These are phyloP conservation scores for Teleogryllus occipitalis DNA, from an alignment of 1,140 invertebrate species.

Conservation along the genomic window DNA sequence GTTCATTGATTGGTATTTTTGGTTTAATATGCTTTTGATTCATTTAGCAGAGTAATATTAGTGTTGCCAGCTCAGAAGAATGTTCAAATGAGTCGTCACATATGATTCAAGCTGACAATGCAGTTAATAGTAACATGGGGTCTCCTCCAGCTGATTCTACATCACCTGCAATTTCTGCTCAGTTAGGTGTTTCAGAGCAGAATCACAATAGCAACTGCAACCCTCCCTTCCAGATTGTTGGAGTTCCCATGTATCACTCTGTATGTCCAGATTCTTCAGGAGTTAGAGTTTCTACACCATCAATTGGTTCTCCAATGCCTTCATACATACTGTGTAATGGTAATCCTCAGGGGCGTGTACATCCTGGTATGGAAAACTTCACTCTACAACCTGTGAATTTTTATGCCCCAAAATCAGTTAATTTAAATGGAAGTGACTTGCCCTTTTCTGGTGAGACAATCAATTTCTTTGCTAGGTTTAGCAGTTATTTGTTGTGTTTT, in stretches of 20 bases:
- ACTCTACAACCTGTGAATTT: slow-evolving; percentile 34
- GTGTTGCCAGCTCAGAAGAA: not conserved
- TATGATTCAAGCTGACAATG: not conserved
- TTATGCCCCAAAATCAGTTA: slow-evolving; percentile 41
- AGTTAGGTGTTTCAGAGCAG: not conserved
- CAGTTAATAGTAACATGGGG: not conserved
- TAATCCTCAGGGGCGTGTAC: not conserved
- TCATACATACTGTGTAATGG: not conserved
- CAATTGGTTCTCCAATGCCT: slow-evolving; percentile 16
- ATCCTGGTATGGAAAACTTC: slow-evolving; percentile 6
- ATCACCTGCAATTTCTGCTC: not conserved
- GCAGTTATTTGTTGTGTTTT: not conserved
- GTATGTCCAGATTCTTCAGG: slow-evolving; percentile 7
- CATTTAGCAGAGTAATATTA: not conserved
- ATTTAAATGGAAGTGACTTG: slow-evolving; percentile 45
- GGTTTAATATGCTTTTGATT: not conserved
- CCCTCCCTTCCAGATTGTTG: not conserved
- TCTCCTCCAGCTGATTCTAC: not conserved
- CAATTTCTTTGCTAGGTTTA: slow-evolving; percentile 20
- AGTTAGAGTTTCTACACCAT: not conserved
- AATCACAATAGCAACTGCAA: not conserved
- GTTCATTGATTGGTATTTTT: not conserved
- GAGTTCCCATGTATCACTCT: not conserved
- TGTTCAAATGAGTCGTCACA: not conserved
- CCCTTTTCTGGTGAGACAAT: slow-evolving; percentile 43